phyloP scores from a whole-genome alignment of 2,888 invertebrate genomes.

The Phymatocera aterrima region DNA sequence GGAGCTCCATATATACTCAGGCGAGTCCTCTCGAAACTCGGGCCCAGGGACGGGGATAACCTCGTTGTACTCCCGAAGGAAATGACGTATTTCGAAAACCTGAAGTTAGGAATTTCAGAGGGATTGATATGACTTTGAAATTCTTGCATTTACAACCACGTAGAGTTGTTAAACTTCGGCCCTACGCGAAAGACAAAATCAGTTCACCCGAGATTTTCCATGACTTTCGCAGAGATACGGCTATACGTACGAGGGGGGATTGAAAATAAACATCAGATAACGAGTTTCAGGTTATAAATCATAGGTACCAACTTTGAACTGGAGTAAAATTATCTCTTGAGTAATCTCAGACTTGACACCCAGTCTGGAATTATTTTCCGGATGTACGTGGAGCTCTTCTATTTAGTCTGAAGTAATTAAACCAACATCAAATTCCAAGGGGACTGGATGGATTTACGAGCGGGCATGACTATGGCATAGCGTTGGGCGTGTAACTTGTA shows the following conservation, averaged over 20 bases:
- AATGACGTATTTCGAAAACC: background rate
- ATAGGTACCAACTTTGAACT: background rate
- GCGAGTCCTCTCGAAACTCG: background rate
- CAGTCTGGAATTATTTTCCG: background rate
- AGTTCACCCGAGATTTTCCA: too few species aligned
- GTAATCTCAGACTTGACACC: background rate
- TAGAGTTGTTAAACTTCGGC: too few species aligned
- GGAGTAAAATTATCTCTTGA: background rate
- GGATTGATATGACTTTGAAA: too few species aligned
- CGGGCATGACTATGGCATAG: background rate
- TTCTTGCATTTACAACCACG: too few species aligned
- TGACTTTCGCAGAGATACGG: too few species aligned
- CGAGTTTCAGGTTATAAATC: background rate
- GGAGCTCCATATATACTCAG: background rate
- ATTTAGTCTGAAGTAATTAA: constrained; percentile 16
- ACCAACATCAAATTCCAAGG: constrained; percentile 31
- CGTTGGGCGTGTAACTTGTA: background rate
- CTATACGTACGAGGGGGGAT: too few species aligned
- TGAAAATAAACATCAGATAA: background rate
- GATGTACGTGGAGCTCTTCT: background rate
- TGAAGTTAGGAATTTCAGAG: background rate
- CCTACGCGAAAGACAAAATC: too few species aligned
- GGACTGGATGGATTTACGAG: constrained; percentile 26
- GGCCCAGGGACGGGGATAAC: background rate
- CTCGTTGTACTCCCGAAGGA: background rate